Percentiles rank a stretch among this genome's conserved stretches.
These are phyloP conservation scores for Tychaedon coryphoeus DNA, from an alignment of 2,113 vertebrate genomes.

Conservation along the genomic window DNA sequence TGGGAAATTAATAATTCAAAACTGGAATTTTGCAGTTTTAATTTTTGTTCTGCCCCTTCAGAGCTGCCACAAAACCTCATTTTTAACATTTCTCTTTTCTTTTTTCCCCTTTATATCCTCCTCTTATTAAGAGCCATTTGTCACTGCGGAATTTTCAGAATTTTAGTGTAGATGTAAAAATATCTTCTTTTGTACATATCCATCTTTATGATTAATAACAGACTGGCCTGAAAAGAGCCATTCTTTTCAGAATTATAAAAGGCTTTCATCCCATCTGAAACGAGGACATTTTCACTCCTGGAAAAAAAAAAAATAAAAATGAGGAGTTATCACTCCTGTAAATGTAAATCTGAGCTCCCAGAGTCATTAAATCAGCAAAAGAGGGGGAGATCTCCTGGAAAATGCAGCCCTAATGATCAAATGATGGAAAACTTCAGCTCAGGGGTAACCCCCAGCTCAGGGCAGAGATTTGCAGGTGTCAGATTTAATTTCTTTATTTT, in stretches of 20 bases:
- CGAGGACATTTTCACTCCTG: not conserved
- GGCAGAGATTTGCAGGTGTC: no score
- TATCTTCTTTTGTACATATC: not conserved
- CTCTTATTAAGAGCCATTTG: not conserved
- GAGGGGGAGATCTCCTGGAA: not conserved
- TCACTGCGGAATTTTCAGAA: not conserved
- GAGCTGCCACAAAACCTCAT: not conserved
- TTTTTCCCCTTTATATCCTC: not conserved
- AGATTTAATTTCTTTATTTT: no score
- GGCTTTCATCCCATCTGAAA: not conserved
- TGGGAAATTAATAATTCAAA: not conserved
- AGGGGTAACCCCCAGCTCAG: no score
- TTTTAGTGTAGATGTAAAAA: conserved; percentile 1
- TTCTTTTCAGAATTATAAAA: not conserved
- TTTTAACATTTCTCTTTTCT: not conserved
- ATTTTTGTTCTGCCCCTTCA: not conserved
- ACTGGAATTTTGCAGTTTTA: not conserved
- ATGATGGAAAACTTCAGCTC: not conserved
- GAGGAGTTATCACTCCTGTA: not conserved
- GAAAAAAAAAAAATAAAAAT: not conserved
- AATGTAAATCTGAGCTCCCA: not conserved
- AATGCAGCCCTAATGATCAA: not conserved
- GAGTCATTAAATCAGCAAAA: not conserved
- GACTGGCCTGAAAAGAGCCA: not conserved
- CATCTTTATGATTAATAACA: not conserved